These are phyloP conservation scores for Jordanella pulchra DNA, from an alignment of 2,797 vertebrate species.

Conservation along the genomic window DNA sequence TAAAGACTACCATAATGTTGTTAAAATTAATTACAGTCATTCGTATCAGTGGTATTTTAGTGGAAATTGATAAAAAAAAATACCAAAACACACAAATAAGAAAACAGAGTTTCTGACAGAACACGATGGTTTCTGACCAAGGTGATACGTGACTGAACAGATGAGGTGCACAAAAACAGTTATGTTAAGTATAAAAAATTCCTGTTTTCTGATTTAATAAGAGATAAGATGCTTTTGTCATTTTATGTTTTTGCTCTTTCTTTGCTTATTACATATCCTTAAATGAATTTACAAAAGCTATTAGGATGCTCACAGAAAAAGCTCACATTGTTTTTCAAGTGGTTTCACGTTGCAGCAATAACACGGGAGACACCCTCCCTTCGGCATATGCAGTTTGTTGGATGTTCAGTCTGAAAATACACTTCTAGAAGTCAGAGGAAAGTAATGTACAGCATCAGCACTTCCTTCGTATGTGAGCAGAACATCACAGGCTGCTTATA, in stretches of 20 bases:
- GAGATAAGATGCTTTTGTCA: not conserved
- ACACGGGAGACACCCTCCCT: not conserved
- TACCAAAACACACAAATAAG: too few relatives aligned
- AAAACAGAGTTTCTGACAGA: too few relatives aligned
- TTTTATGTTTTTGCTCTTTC: not conserved
- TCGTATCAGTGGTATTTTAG: too few relatives aligned
- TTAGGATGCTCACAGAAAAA: not conserved
- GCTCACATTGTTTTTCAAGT: not conserved
- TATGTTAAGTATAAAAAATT: too few relatives aligned
- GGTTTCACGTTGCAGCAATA: not conserved
- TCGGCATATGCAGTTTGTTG: not conserved
- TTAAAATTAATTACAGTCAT: too few relatives aligned
- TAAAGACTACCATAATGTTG: too few relatives aligned
- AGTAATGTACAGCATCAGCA: not conserved
- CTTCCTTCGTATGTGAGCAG: not conserved
- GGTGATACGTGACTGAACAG: too few relatives aligned
- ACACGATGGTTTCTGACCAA: too few relatives aligned
- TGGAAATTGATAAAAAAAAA: too few relatives aligned
- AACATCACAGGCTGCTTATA: slow-evolving; percentile 4
- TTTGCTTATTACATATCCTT: not conserved
- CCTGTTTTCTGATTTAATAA: too few relatives aligned
- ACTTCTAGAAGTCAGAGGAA: not conserved
- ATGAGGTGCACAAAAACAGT: too few relatives aligned
- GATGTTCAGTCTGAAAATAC: not conserved
- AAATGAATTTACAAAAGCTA: not conserved